Conservation (phyloP, 1,140 invertebrate species). For the Drosophila asahinai region DNA sequence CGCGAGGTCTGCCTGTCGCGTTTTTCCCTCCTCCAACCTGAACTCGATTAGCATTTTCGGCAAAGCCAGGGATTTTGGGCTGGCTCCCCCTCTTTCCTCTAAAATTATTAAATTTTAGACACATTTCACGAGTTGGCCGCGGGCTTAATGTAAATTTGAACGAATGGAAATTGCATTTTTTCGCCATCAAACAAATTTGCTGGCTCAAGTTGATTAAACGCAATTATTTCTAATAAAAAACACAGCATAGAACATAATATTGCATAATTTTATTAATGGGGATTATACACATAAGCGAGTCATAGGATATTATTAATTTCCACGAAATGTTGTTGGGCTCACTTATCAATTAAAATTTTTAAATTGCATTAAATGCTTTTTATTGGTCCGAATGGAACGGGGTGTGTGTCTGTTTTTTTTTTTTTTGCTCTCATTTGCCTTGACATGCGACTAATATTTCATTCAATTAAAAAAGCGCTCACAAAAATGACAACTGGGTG, state of each 20-base stretch:
- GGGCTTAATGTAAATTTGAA: slow-evolving; percentile 66
- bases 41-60: slow-evolving; percentile 72
- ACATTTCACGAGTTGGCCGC: slow-evolving; percentile 24
- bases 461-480: slow-evolving; percentile 73
- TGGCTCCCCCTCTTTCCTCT: background rate
- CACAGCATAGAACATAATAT: slow-evolving; percentile 42
- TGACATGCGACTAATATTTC: slow-evolving; percentile 73
- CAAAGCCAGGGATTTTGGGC: slow-evolving; percentile 56
- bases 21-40: slow-evolving; percentile 16
- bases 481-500: slow-evolving; percentile 55
- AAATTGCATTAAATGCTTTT: slow-evolving; percentile 78
- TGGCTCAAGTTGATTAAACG: slow-evolving; percentile 27
- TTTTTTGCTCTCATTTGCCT: slow-evolving; percentile 34
- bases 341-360: slow-evolving; percentile 79
- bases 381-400: background rate
- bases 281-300: slow-evolving; percentile 49
- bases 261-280: slow-evolving; percentile 79
- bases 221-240: slow-evolving; percentile 71
- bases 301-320: slow-evolving; percentile 58
- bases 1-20: slow-evolving; percentile 28
- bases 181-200: slow-evolving; percentile 5
- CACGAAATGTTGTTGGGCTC: slow-evolving; percentile 51
- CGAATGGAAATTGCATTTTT: slow-evolving; percentile 71
- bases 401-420: slow-evolving; percentile 1
- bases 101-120: slow-evolving; percentile 69